Conservation (phyloP, 1,140 invertebrate genomes). For the Nebria ingens region DNA sequence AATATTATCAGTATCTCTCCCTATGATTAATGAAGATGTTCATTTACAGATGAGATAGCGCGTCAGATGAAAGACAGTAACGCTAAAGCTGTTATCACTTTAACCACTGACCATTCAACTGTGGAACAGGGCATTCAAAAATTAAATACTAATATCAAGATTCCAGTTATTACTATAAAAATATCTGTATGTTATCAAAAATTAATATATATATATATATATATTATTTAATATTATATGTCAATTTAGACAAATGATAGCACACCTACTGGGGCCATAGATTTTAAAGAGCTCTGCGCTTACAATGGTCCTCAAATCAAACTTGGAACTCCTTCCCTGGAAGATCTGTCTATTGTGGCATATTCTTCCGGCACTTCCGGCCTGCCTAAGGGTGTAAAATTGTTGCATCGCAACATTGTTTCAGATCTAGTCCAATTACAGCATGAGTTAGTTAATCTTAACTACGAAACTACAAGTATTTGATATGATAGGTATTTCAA, state of each 20-base stretch:
- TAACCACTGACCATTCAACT: constrained; percentile 37
- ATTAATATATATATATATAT: not conserved
- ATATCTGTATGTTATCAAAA: constrained; percentile 12
- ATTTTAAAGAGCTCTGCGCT: constrained; percentile 40
- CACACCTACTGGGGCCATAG: constrained; percentile 37
- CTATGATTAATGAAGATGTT: constrained; percentile 5
- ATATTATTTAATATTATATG: not conserved
- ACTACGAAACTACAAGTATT: not conserved
- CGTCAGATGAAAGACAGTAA: constrained; percentile 51
- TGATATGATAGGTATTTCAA: not conserved
- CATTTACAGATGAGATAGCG: constrained; percentile 57
- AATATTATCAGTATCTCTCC: constrained; percentile 1
- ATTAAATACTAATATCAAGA: constrained; percentile 8
- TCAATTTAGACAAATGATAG: not conserved
- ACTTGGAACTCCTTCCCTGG: constrained; percentile 4
- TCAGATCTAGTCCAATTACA: constrained; percentile 35
- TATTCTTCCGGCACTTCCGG: constrained; percentile 77
- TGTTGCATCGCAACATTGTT: constrained; percentile 52
- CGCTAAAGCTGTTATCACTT: constrained; percentile 54
- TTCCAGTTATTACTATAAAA: constrained; percentile 18
- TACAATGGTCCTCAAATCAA: constrained; percentile 27
- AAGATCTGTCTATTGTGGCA: constrained; percentile 42
- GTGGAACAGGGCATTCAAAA: constrained; percentile 34
- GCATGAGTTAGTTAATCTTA: constrained; percentile 22
- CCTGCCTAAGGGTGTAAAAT: constrained; percentile 70